Evolutionary conservation across 2,113 vertebrate species (phyloP).

Genomic region (Varanus salvator): DNA sequence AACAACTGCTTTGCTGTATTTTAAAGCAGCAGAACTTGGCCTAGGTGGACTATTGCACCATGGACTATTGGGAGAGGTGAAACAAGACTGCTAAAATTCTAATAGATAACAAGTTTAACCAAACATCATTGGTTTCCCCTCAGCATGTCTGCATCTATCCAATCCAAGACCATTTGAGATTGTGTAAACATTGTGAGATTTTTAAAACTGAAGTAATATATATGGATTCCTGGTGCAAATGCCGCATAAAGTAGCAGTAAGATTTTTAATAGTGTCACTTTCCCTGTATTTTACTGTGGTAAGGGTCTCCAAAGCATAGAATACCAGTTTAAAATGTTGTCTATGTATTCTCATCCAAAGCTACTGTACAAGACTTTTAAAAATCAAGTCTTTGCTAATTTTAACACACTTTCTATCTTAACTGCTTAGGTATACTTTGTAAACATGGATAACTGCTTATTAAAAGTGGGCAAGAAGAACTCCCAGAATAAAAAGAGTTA

Average conservation of each 20-base stretch:
- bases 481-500: not conserved
- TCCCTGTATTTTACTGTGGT: not conserved
- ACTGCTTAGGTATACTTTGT: not conserved
- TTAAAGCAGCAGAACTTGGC: not conserved
- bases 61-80: not conserved
- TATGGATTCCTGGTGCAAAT: not conserved
- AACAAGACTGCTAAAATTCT: not conserved
- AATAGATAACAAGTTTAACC: not conserved
- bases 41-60: too few species aligned
- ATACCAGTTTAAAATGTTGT: not conserved
- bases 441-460: not conserved
- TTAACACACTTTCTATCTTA: not conserved
- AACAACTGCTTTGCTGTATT: not conserved
- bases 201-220: not conserved
- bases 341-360: not conserved
- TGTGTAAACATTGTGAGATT: not conserved
- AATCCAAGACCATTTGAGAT: not conserved
- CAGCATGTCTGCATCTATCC: too few species aligned
- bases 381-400: not conserved
- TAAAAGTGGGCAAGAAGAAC: not conserved
- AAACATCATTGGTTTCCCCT: too few species aligned
- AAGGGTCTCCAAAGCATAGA: not conserved
- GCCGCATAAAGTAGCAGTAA: not conserved
- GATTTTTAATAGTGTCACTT: not conserved
- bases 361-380: not conserved